Percentiles rank a stretch among this genome's conserved stretches.
Evolutionary conservation across 2,797 vertebrate species (phyloP).

Genomic region (Peromyscus melanophrys): DNA sequence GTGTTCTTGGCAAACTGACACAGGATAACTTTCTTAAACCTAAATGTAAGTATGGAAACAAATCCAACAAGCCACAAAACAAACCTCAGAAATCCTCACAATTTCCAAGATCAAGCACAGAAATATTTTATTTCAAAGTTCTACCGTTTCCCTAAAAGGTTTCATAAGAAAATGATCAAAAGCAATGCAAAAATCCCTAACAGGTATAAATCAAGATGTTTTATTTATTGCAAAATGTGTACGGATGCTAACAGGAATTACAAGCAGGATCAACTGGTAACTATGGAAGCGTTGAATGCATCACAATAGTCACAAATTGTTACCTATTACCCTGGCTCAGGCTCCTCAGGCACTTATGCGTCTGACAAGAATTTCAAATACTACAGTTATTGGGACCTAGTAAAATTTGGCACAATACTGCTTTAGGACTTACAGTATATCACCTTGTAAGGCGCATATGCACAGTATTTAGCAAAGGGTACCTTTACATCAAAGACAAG

Average conservation of each 20-base stretch:
- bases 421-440: conserved; percentile 47
- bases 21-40: conserved; percentile 51
- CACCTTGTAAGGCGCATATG: neutral
- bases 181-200: conserved; percentile 28
- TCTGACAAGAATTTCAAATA: conserved; percentile 47
- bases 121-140: conserved; percentile 63
- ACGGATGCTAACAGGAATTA: conserved; percentile 18
- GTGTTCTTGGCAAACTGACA: conserved; percentile 45
- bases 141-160: neutral
- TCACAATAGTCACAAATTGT: conserved; percentile 14
- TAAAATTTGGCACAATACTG: conserved; percentile 30
- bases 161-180: conserved; percentile 30
- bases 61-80: conserved; percentile 54
- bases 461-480: conserved; percentile 13
- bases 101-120: conserved; percentile 44
- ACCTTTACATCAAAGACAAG: conserved; percentile 28
- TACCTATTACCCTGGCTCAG: conserved; percentile 20
- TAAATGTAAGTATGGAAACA: conserved; percentile 11
- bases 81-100: conserved; percentile 34
- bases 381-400: conserved; percentile 6
- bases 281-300: neutral
- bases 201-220: conserved; percentile 27
- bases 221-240: conserved; percentile 46
- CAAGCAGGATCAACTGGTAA: neutral
- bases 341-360: conserved; percentile 28